phyloP scores from a whole-genome alignment of 2,888 invertebrate genomes.

The Gryllus longicercus region DNA sequence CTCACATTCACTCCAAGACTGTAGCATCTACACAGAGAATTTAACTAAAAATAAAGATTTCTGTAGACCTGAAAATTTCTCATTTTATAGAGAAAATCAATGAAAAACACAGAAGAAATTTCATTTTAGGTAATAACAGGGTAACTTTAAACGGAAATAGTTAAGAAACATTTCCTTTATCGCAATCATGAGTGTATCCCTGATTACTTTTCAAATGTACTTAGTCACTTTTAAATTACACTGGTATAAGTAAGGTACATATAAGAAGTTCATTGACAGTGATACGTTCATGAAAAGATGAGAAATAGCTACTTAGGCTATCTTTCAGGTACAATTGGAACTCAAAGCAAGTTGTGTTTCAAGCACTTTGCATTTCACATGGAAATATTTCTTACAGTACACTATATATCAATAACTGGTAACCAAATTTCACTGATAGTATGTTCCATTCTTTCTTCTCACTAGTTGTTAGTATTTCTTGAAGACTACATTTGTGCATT shows the following conservation, averaged over 20 bases:
- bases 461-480: neutral
- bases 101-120: no score
- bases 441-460: neutral
- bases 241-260: neutral
- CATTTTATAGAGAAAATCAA: no score
- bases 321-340: conserved; percentile 2
- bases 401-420: neutral
- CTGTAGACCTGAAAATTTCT: no score
- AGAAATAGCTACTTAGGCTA: neutral
- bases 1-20: no score
- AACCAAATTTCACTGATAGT: neutral
- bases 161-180: no score
- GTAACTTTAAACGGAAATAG: no score
- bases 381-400: neutral
- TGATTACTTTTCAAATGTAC: neutral
- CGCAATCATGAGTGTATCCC: no score
- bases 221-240: neutral
- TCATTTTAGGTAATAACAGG: no score
- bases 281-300: neutral
- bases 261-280: neutral
- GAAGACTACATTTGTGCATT: conserved; percentile 1
- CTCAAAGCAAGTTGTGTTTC: neutral
- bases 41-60: no score
- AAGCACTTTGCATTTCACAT: conserved; percentile 9
- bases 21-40: no score